Evolutionary conservation across 2,113 vertebrate genomes (phyloP).

Genomic region (Orthonyx spaldingii): DNA sequence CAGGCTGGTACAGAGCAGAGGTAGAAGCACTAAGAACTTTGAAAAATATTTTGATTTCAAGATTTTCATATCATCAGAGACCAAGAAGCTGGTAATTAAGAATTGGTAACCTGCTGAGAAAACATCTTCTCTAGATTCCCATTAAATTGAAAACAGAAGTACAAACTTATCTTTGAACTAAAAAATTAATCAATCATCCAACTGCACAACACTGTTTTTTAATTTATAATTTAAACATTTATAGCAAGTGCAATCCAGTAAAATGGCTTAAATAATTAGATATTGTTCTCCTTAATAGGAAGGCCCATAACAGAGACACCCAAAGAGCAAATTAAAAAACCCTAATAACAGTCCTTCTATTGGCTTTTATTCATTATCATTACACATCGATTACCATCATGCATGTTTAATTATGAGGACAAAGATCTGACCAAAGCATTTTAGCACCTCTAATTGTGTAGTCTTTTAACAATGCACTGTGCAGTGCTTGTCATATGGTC

Average conservation of each 20-base stretch:
- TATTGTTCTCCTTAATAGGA: constrained; percentile 19
- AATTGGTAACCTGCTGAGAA: neutral
- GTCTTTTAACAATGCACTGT: constrained; percentile 37
- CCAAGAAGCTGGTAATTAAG: neutral
- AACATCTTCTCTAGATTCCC: neutral
- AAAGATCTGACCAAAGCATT: constrained; percentile 50
- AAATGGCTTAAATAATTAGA: constrained; percentile 56
- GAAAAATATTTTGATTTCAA: constrained; percentile 5
- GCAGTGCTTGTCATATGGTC: neutral
- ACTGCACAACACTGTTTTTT: constrained; percentile 28
- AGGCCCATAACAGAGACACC: neutral
- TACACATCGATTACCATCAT: constrained; percentile 60
- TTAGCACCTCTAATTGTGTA: constrained; percentile 28
- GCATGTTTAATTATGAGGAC: constrained; percentile 60
- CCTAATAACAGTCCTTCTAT: constrained; percentile 35
- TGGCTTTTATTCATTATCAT: constrained; percentile 56
- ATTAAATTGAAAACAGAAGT: constrained; percentile 33
- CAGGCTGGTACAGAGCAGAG: neutral
- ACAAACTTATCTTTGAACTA: constrained; percentile 12
- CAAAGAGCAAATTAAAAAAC: constrained; percentile 52
- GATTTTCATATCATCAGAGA: neutral
- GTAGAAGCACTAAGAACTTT: neutral
- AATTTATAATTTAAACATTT: constrained; percentile 55
- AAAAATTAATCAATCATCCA: constrained; percentile 48
- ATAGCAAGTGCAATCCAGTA: constrained; percentile 16